Evolutionary conservation across 2,113 vertebrate species (phyloP).

Genomic region (Mesitornis unicolor): DNA sequence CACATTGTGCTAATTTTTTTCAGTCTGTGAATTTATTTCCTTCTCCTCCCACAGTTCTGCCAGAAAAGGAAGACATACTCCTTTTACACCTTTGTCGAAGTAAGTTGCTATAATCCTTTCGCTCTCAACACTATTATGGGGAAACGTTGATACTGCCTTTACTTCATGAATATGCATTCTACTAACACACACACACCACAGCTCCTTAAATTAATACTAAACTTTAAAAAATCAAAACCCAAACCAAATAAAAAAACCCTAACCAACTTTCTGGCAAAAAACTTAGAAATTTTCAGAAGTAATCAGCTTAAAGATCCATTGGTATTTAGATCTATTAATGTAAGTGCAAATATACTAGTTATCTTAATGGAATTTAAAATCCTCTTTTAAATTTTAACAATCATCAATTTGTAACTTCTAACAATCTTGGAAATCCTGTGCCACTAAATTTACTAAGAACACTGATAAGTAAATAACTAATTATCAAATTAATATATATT

Average conservation of each 20-base stretch:
- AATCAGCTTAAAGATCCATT: not conserved
- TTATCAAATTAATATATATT: not conserved
- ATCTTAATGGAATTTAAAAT: not conserved
- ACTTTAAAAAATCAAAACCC: not conserved
- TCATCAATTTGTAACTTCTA: not conserved
- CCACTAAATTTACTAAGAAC: not conserved
- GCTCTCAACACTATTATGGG: not conserved
- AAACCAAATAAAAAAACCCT: not conserved
- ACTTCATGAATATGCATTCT: not conserved
- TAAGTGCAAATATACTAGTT: not conserved
- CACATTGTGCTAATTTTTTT: not conserved
- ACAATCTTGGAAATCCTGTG: not conserved
- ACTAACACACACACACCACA: not conserved
- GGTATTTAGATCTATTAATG: not conserved
- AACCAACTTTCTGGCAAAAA: not conserved
- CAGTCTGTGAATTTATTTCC: not conserved
- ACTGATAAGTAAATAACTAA: not conserved
- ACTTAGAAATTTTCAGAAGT: not conserved
- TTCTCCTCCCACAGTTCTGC: not conserved
- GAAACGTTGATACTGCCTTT: not conserved
- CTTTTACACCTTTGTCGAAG: not conserved
- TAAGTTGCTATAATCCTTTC: not conserved
- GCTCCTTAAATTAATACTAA: not conserved
- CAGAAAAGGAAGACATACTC: not conserved
- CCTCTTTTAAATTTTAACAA: not conserved